Percentiles rank a stretch among this genome's conserved stretches.
These are phyloP conservation scores for Tychaedon coryphoeus DNA, from an alignment of 2,113 vertebrate species.

Conservation along the genomic window DNA sequence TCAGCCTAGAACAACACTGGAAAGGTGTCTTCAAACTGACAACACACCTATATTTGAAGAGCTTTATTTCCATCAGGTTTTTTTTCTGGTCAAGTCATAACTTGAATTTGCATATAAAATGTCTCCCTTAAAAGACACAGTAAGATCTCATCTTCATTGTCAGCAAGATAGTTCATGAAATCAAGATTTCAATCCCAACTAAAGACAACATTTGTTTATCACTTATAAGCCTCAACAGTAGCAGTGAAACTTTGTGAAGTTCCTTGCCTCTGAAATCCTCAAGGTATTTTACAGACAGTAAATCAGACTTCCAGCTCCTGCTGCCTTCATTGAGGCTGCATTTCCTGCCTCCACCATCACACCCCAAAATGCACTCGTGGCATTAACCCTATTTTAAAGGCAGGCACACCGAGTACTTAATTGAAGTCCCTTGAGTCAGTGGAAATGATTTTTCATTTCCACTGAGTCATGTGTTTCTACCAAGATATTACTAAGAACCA, in stretches of 20 bases:
- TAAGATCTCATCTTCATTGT: neutral
- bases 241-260: neutral
- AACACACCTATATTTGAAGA: neutral
- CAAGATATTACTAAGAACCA: slow-evolving; percentile 10
- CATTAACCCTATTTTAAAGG: neutral
- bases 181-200: neutral
- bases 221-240: neutral
- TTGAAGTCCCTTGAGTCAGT: neutral
- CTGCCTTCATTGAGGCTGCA: neutral
- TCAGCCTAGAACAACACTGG: neutral
- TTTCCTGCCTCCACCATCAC: neutral
- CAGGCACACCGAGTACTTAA: neutral
- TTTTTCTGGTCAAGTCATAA: neutral
- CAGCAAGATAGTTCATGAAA: neutral
- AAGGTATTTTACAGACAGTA: neutral
- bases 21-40: neutral
- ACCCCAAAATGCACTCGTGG: neutral
- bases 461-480: slow-evolving; percentile 8
- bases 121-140: neutral
- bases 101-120: neutral
- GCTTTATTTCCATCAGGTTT: neutral
- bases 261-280: neutral
- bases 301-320: neutral
- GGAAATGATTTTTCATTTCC: slow-evolving; percentile 31
- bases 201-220: neutral